Percentiles rank a stretch among this genome's conserved stretches.
Conservation (phyloP, 2,888 invertebrate genomes). For the Pandemis cinnamomeana region DNA sequence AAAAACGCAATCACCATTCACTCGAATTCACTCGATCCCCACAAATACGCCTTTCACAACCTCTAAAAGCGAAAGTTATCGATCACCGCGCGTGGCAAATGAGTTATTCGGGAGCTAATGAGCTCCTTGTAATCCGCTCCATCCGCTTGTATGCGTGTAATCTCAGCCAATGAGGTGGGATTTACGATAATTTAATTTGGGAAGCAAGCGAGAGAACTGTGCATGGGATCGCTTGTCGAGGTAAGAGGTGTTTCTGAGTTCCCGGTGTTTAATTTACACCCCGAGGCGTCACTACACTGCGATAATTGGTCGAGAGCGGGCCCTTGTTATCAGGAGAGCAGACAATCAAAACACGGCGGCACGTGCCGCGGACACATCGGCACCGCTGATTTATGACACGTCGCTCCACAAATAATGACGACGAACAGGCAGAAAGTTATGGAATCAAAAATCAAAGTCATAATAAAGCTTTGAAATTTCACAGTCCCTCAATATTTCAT, state of each 20-base stretch:
- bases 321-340: conserved; percentile 12
- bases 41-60: conserved; percentile 24
- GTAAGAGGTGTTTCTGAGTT: conserved; percentile 25
- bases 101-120: conserved; percentile 53
- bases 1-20: conserved; percentile 30
- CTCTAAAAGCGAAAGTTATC: conserved; percentile 37
- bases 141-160: conserved; percentile 50
- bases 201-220: conserved; percentile 44
- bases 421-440: neutral
- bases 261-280: conserved; percentile 35
- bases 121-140: conserved; percentile 44
- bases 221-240: conserved; percentile 18
- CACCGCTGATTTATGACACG: conserved; percentile 12
- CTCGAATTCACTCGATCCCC: conserved; percentile 10
- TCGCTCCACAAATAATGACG: neutral
- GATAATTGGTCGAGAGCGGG: conserved; percentile 21
- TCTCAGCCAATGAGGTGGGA: conserved; percentile 52
- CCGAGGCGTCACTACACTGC: conserved; percentile 22
- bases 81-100: conserved; percentile 45
- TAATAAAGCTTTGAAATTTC: neutral
- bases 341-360: neutral
- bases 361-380: neutral
- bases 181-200: conserved; percentile 63
- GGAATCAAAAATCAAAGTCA: neutral
- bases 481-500: neutral